Evolutionary conservation across 2,888 invertebrate genomes (phyloP).

Genomic region (Troilus luridus): DNA sequence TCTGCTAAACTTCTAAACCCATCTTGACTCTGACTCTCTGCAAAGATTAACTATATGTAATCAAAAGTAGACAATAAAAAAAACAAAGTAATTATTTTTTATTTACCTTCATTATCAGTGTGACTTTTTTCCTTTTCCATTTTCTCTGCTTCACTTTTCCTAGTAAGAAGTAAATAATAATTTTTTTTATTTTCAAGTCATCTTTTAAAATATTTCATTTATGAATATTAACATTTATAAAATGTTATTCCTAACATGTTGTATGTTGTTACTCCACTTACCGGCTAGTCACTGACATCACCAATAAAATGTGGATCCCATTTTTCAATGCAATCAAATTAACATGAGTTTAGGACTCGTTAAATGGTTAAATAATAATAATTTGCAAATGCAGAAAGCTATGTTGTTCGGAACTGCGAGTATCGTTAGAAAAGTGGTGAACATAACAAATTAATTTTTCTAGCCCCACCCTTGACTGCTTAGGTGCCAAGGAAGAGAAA

Average conservation of each 20-base stretch:
- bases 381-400: too few relatives aligned
- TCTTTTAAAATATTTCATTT: neutral
- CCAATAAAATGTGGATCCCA: neutral
- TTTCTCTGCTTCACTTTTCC: conserved; percentile 30
- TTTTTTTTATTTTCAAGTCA: conserved; percentile 9
- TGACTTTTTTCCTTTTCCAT: conserved; percentile 3
- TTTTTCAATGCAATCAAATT: conserved; percentile 7
- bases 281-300: neutral
- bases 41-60: neutral
- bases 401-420: too few relatives aligned
- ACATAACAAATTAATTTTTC: too few relatives aligned
- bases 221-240: neutral
- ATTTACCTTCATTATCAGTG: conserved; percentile 28
- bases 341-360: neutral
- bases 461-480: too few relatives aligned
- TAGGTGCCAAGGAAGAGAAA: too few relatives aligned
- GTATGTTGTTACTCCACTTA: neutral
- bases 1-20: neutral
- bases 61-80: neutral
- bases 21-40: conserved; percentile 41
- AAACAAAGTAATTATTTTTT: neutral
- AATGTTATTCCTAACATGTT: neutral
- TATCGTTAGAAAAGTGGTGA: too few relatives aligned
- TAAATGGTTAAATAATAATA: neutral
- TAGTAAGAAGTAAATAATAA: conserved; percentile 35